Conservation (phyloP, 2,888 invertebrate genomes). For the Hirtodrosophila confusa region DNA sequence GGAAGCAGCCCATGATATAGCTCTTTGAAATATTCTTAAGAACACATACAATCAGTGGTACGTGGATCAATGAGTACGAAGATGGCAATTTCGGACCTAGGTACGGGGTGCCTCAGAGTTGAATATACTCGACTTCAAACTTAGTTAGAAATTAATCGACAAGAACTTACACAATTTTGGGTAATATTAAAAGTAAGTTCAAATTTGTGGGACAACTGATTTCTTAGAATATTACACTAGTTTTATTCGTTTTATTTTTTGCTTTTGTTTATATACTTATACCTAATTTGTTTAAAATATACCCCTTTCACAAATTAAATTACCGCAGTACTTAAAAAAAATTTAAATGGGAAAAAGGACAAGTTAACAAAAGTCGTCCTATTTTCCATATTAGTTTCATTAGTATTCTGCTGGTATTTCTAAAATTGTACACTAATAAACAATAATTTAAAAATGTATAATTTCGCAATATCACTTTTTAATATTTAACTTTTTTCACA, state of each 20-base stretch:
- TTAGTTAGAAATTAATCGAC: no score
- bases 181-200: no score
- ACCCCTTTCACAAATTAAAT: constrained; percentile 19
- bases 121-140: no score
- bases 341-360: constrained; percentile 75
- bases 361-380: constrained; percentile 64
- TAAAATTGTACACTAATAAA: constrained; percentile 9
- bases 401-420: constrained; percentile 2
- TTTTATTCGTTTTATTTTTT: constrained; percentile 6
- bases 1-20: no score
- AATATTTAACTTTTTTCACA: neutral
- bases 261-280: constrained; percentile 1
- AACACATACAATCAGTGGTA: no score
- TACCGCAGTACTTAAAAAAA: constrained; percentile 4
- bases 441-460: neutral
- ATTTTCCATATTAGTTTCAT: constrained; percentile 27
- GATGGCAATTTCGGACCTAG: no score
- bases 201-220: no score
- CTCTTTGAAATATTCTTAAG: no score
- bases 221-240: constrained; percentile 1
- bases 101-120: no score
- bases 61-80: no score
- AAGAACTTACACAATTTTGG: no score
- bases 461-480: constrained; percentile 32
- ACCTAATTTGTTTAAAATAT: constrained; percentile 12